Percentiles rank a stretch among this genome's conserved stretches.
Evolutionary conservation across 2,113 vertebrate species (phyloP).

Genomic region (Dicaeum eximium): DNA sequence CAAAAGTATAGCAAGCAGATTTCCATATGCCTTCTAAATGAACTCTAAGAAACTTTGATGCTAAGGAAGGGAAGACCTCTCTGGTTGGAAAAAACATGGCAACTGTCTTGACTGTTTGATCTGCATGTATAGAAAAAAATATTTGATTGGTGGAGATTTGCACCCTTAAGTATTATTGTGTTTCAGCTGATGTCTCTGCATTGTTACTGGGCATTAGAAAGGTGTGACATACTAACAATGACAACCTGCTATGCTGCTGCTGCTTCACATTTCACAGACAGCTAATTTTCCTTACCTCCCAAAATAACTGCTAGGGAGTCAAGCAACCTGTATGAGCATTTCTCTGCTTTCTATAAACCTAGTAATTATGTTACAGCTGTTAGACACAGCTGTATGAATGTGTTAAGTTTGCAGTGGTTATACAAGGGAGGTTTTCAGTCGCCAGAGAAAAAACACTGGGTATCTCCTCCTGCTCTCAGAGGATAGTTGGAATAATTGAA

Average conservation of each 20-base stretch:
- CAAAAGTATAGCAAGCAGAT: not conserved
- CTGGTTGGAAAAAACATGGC: not conserved
- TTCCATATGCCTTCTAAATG: not conserved
- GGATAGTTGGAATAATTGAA: not conserved
- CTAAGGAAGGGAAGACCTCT: not conserved
- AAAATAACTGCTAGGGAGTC: not conserved
- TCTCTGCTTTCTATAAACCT: not conserved
- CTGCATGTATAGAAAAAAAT: not conserved
- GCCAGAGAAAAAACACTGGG: not conserved
- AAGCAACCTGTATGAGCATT: not conserved
- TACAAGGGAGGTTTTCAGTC: not conserved
- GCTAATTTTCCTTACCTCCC: not conserved
- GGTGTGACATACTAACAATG: not conserved
- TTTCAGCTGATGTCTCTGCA: not conserved
- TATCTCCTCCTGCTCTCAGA: not conserved
- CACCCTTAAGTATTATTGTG: not conserved
- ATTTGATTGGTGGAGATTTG: not conserved
- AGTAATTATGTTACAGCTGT: not conserved
- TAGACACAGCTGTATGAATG: not conserved
- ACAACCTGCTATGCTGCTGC: not conserved
- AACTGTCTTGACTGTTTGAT: conserved; percentile 9
- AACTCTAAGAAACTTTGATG: not conserved
- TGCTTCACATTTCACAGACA: conserved; percentile 14
- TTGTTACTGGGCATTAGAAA: not conserved
- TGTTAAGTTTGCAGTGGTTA: not conserved